These are phyloP conservation scores for Ceyx margarethae DNA, from an alignment of 2,113 vertebrate genomes.

Conservation along the genomic window DNA sequence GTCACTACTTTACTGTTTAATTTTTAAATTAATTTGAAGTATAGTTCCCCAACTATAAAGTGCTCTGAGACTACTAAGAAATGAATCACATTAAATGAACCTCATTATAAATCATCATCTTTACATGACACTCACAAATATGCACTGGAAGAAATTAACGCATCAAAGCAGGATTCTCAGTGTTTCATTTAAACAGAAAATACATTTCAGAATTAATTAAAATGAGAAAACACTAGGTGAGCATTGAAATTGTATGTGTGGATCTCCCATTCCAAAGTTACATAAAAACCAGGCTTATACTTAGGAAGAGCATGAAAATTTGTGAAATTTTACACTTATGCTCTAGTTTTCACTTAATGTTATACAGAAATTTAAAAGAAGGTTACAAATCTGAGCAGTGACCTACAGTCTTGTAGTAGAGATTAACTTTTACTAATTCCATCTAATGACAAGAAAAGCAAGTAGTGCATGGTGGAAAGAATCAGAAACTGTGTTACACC, in stretches of 20 bases:
- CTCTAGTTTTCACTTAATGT: not conserved
- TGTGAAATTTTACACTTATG: not conserved
- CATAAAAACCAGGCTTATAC: not conserved
- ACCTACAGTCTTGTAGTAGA: not conserved
- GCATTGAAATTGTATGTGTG: not conserved
- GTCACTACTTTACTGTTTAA: constrained; percentile 51
- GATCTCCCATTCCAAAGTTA: not conserved
- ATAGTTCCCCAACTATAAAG: constrained; percentile 33
- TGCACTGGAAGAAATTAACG: constrained; percentile 26
- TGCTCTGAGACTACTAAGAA: constrained; percentile 41
- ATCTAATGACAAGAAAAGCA: not conserved
- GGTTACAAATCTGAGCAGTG: not conserved
- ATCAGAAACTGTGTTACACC: not conserved
- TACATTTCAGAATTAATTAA: constrained; percentile 26
- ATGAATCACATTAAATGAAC: constrained; percentile 55
- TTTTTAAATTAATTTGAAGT: constrained; percentile 62
- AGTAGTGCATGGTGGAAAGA: not conserved
- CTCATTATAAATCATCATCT: constrained; percentile 42
- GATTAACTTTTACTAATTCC: not conserved
- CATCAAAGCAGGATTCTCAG: constrained; percentile 25
- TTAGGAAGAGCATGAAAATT: not conserved
- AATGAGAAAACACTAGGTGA: not conserved
- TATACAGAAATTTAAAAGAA: not conserved
- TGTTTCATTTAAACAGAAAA: constrained; percentile 31
- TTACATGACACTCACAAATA: constrained; percentile 21